Evolutionary conservation across 2,797 vertebrate genomes (phyloP).

Genomic region (Rhadinocentrus ornatus): DNA sequence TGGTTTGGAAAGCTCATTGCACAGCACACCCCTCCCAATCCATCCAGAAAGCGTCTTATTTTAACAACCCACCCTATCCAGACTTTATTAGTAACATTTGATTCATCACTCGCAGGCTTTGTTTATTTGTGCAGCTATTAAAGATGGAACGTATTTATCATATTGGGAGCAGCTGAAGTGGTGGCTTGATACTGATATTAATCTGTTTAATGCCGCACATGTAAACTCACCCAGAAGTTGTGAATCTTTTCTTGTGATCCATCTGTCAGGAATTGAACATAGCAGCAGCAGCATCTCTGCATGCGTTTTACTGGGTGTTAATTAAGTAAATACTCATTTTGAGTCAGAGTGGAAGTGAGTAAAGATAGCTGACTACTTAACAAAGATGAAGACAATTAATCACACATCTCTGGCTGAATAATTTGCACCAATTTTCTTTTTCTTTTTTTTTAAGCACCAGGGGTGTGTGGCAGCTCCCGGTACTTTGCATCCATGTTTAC

Average conservation of each 20-base stretch:
- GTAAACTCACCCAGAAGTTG: background rate
- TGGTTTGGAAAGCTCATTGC: constrained; percentile 10
- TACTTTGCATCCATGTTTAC: no score
- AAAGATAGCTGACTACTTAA: background rate
- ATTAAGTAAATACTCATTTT: constrained; percentile 16
- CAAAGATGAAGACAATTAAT: background rate
- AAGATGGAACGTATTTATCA: background rate
- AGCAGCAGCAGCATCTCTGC: constrained; percentile 4
- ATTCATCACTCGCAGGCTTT: background rate
- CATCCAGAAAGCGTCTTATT: constrained; percentile 17
- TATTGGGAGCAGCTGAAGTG: background rate
- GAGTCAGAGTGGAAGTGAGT: background rate
- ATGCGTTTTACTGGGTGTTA: constrained; percentile 22
- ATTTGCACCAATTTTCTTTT: constrained; percentile 1
- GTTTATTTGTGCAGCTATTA: constrained; percentile 4
- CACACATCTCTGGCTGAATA: background rate
- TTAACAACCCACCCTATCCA: constrained; percentile 30
- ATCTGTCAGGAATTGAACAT: background rate
- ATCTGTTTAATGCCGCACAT: background rate
- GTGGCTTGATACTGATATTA: background rate
- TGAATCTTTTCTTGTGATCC: constrained; percentile 9
- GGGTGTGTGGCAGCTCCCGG: background rate
- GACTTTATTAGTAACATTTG: background rate
- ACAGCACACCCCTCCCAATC: background rate
- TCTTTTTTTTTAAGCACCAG: background rate